These are phyloP conservation scores for Saxidomus purpurata DNA, from an alignment of 1,140 invertebrate species.

Conservation along the genomic window DNA sequence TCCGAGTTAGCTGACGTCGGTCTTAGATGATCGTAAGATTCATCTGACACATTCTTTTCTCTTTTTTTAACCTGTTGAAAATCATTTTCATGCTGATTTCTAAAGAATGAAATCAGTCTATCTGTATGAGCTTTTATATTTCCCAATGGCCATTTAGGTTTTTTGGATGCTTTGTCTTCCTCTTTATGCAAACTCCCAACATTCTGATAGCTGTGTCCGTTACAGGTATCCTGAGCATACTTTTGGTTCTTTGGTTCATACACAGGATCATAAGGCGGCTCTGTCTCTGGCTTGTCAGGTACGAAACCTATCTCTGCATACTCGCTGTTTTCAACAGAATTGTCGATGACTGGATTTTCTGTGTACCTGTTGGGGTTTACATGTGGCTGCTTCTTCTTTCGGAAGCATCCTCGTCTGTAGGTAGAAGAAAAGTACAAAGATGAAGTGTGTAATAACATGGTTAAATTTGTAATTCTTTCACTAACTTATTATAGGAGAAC, in stretches of 20 bases:
- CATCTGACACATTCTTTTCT: neutral
- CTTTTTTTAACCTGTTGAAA: neutral
- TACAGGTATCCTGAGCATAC: neutral
- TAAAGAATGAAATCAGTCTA: slow-evolving; percentile 6
- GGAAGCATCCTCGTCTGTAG: neutral
- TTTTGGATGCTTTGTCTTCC: neutral
- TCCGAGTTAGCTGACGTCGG: neutral
- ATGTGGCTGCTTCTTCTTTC: neutral
- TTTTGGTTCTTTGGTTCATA: slow-evolving; percentile 19
- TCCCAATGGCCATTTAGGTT: neutral
- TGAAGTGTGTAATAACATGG: no score
- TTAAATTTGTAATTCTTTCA: no score
- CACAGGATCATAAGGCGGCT: slow-evolving; percentile 5
- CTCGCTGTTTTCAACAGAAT: slow-evolving; percentile 14
- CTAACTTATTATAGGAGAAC: no score
- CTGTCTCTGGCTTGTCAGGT: neutral
- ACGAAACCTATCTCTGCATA: slow-evolving; percentile 38
- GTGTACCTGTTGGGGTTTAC: neutral
- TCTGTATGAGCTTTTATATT: slow-evolving; percentile 2
- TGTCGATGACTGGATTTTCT: neutral
- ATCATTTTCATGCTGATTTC: slow-evolving; percentile 25
- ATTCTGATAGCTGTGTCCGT: neutral
- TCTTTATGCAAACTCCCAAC: neutral
- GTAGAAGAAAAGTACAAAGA: neutral
- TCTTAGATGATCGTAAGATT: slow-evolving; percentile 6